A percentile compares a stretch with the other conserved stretches of the same genome.
Conservation (phyloP, 1,140 invertebrate genomes). For the Trialeurodes vaporariorum region DNA sequence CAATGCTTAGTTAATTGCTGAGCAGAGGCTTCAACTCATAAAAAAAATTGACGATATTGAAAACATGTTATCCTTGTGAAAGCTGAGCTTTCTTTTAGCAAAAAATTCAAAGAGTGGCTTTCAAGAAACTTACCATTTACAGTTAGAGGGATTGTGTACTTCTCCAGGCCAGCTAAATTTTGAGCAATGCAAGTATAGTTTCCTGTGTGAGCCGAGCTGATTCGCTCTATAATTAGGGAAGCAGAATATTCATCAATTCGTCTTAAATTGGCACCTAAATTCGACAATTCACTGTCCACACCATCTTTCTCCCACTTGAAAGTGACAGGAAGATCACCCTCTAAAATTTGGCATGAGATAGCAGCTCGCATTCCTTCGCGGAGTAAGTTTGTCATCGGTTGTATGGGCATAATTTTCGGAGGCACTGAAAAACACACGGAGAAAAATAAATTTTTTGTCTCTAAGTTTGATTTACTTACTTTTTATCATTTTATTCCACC, state of each 20-base stretch:
- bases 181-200: conserved; percentile 82
- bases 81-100: no score
- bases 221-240: conserved; percentile 74
- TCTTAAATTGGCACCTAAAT: conserved; percentile 40
- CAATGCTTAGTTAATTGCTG: no score
- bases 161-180: conserved; percentile 66
- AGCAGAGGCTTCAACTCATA: no score
- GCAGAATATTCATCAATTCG: conserved; percentile 76
- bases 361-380: conserved; percentile 84
- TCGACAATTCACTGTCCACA: conserved; percentile 36
- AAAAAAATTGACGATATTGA: no score
- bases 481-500: no score
- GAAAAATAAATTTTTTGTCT: conserved; percentile 17
- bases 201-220: conserved; percentile 67
- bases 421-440: conserved; percentile 51
- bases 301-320: conserved; percentile 75
- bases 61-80: no score
- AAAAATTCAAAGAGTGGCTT: no score
- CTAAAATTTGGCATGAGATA: conserved; percentile 85
- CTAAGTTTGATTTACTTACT: not conserved
- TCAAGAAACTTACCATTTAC: conserved; percentile 77
- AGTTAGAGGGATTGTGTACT: conserved; percentile 59
- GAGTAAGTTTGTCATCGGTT: conserved; percentile 63
- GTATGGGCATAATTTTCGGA: conserved; percentile 75
- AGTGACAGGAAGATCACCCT: conserved; percentile 84